These are phyloP conservation scores for Planococcus citri DNA, from an alignment of 1,140 invertebrate species.

Conservation along the genomic window DNA sequence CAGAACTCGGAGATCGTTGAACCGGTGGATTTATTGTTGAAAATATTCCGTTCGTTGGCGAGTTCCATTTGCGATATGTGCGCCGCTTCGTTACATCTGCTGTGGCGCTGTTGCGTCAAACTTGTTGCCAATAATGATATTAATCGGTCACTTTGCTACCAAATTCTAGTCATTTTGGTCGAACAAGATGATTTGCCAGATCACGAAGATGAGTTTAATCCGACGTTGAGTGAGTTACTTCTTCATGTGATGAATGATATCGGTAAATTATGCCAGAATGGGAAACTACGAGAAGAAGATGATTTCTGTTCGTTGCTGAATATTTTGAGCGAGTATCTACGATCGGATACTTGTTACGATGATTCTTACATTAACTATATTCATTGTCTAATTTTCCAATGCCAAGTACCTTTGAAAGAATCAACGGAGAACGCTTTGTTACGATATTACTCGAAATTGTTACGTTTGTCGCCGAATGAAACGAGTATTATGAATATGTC, in stretches of 20 bases:
- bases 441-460: neutral
- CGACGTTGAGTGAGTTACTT: neutral
- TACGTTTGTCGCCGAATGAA: neutral
- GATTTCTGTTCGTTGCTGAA: neutral
- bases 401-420: neutral
- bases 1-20: neutral
- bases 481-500: neutral
- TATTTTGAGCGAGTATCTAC: neutral
- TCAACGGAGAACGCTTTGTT: neutral
- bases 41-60: neutral
- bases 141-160: neutral
- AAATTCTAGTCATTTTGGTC: neutral
- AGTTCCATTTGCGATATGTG: neutral
- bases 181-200: neutral
- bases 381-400: neutral
- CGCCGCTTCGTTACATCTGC: neutral
- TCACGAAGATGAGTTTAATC: neutral
- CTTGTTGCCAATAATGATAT: neutral
- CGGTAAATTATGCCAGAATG: neutral
- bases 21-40: neutral
- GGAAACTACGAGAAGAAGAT: neutral
- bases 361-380: neutral
- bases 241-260: neutral
- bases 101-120: neutral
- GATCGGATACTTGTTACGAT: neutral